Evolutionary conservation across 2,113 vertebrate species (phyloP), one percentile per base, ranked within the genome.

Genomic region (Festucalex cinctus): DNA sequence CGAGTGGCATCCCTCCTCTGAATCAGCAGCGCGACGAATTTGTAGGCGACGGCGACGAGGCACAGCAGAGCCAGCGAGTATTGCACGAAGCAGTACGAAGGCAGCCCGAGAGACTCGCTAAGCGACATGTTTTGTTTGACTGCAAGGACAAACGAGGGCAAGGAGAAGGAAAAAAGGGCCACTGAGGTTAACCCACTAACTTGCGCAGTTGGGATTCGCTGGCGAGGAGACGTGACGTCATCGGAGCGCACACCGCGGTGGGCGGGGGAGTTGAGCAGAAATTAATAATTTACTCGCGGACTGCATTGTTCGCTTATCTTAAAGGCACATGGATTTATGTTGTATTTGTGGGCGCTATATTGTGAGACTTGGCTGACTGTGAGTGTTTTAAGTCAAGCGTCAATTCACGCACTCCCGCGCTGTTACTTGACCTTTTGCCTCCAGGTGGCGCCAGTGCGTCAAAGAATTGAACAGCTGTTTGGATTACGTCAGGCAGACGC

Each of bases 371-470:
- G 3, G 10, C 22, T 32, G 26, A 19, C 6, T 19, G 7, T 10
- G 19, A 32, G 7, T 58, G 7, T 56, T 14, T 5, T 12, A 37
- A n/a, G n/a, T 37, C 35, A n/a, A 35, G 35, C 20, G n/a, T 20
- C 58, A 37, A 14, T 26, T 28, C 7, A 7, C 26, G 13, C 6
- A 37, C 7, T 36, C 19, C 8, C 19, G 17, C 57, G 4, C 6
- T n/a, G 2, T 51, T 16, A 13, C 5, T 62, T 37, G 10, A 16
- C 12, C 7, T 43, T 0, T 10, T 22, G n/a, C 39, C 84, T 53
- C 58, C 41, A 80, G 83, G 65, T 59, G 83, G 78, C 76, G 3
- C 66, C 66, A 77, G 14, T 66, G 64, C 6, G 56, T 53, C 3
- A 13, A 8, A 6, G 54, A 22, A 37, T 10, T 60, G 22, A 7